A percentile compares a stretch with the other conserved stretches of the same genome.
These are phyloP conservation scores for Liparis tanakae DNA, from an alignment of 2,797 vertebrate species.

Conservation along the genomic window DNA sequence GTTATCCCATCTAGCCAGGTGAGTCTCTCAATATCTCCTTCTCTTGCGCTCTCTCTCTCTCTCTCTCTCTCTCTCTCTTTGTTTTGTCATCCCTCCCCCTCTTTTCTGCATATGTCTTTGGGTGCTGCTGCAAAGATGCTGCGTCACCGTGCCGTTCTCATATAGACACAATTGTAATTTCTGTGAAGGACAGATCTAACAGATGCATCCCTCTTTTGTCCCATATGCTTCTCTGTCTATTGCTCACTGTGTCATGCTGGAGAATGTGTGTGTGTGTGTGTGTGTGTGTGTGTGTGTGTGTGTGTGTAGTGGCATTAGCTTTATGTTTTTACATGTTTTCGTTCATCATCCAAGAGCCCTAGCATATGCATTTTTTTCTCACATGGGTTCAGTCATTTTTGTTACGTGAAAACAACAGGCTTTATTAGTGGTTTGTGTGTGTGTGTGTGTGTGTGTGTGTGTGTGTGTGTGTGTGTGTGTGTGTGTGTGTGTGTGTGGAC, in stretches of 20 bases:
- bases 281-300: not conserved
- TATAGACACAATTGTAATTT: conserved; percentile 43
- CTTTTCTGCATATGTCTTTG: conserved; percentile 52
- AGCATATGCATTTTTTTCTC: not conserved
- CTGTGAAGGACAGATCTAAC: conserved; percentile 3
- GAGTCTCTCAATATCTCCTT: conserved; percentile 52
- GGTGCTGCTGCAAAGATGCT: conserved; percentile 74
- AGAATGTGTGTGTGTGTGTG: not conserved
- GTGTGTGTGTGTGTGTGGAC: conserved; percentile 21
- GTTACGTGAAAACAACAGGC: conserved; percentile 16
- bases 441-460: too few species aligned
- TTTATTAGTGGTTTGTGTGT: conserved; percentile 10
- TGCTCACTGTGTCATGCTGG: not conserved
- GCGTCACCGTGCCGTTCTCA: conserved; percentile 70
- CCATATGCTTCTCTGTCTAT: not conserved
- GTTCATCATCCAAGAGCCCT: not conserved
- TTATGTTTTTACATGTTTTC: conserved; percentile 4
- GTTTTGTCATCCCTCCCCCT: conserved; percentile 21
- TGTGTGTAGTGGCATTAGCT: not conserved
- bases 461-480: conserved; percentile 13
- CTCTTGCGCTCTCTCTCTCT: conserved; percentile 1
- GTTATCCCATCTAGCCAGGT: conserved; percentile 67
- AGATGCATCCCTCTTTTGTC: conserved; percentile 6
- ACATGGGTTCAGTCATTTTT: not conserved
- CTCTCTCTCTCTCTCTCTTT: conserved; percentile 21